Evolutionary conservation across 2,888 invertebrate species (phyloP).

Genomic region (Lasioglossum calceatum): DNA sequence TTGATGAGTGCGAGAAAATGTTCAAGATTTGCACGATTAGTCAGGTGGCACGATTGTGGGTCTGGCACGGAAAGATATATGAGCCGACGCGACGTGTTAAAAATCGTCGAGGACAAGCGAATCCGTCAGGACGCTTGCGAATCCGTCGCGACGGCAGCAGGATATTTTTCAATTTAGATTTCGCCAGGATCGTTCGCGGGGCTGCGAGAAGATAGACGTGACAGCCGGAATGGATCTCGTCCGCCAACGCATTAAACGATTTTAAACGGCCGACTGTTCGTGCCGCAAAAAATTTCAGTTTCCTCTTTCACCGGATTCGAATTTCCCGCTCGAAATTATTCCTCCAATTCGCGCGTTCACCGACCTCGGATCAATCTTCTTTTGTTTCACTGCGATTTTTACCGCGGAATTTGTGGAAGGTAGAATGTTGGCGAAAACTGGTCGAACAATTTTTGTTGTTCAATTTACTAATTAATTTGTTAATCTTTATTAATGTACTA

Average conservation of each 20-base stretch:
- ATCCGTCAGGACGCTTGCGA: slow-evolving; percentile 15
- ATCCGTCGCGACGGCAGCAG: not conserved
- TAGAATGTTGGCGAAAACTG: not conserved
- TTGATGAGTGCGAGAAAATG: not conserved
- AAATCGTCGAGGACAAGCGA: slow-evolving; percentile 18
- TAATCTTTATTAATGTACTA: not conserved
- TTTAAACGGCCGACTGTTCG: slow-evolving; percentile 30
- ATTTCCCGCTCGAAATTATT: slow-evolving; percentile 28
- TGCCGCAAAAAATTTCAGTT: slow-evolving; percentile 38
- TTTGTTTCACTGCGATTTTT: not conserved
- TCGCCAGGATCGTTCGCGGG: slow-evolving; percentile 8
- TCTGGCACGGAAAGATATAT: not conserved
- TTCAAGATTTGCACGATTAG: not conserved
- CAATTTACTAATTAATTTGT: not conserved
- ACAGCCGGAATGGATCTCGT: slow-evolving; percentile 47
- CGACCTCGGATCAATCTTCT: not conserved
- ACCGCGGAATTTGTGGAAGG: not conserved
- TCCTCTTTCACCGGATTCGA: slow-evolving; percentile 31
- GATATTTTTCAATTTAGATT: slow-evolving; percentile 42
- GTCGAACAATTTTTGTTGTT: not conserved
- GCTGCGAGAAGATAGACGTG: slow-evolving; percentile 47
- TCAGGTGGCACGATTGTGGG: not conserved
- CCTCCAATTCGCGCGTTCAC: not conserved
- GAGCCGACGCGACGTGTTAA: not conserved
- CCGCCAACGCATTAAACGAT: slow-evolving; percentile 40